Evolutionary conservation across 2,113 vertebrate species (phyloP), one percentile per base, ranked within the genome.

Genomic region (Trochalopteron elliotii): DNA sequence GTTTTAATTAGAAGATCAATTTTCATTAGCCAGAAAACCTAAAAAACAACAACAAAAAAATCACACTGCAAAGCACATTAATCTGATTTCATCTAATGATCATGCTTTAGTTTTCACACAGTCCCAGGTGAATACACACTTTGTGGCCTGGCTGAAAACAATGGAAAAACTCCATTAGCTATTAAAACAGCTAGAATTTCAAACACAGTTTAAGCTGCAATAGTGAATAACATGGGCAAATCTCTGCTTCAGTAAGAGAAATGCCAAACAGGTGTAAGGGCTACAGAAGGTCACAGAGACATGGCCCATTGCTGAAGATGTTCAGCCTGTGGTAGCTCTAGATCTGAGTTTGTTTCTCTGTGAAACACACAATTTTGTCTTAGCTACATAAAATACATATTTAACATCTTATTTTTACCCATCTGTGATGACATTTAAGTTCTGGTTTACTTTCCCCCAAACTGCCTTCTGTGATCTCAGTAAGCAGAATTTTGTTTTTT

Each of bases 381-480:
- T 72, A 79, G 57, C 65, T 91, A 52, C 49, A 69, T 15, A 72
- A 83, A 95, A 96, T 52, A 68, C 52, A 90, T 90, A 87, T 83
- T 85, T 70, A 82, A 33, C 44, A 82, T 47, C 69, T 85, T 89
- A 75, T 89, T 89, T 89, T 79, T 71, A 94, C 44, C 57, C 53
- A 60, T 82, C 65, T 90, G 75, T 76, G 61, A 85, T 87, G 49
- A 69, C 84, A 89, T 65, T 78, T 84, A 55, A 75, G 85, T 93
- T 85, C 64, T 64, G 39, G 31, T 93, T 93, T 79, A 37, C 28
- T 93, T 90, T 87, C 85, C 67, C 85, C 37, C 59, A 39, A 93
- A 79, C 30, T 57, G 57, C 67, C 87, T 93, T 92, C 85, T 92
- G 70, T 30, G 49, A 96, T 83, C 28, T 65, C 82, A 88, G 53